Conservation (phyloP, 2,888 invertebrate species). For the Philopedon plagiatum region DNA sequence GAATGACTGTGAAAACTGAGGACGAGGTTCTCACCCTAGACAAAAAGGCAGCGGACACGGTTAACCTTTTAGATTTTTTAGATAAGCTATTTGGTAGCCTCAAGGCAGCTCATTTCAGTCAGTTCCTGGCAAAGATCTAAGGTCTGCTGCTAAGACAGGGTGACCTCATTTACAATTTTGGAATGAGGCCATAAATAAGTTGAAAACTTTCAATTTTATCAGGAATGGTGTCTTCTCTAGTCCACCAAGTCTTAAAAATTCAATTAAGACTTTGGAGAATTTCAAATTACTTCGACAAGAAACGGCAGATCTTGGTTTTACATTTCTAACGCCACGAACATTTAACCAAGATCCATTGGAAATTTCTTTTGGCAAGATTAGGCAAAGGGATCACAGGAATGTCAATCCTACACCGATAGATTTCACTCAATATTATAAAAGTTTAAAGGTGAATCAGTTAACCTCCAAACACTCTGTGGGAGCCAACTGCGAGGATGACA, state of each 20-base stretch:
- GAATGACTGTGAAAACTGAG: background rate
- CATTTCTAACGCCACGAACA: slow-evolving; percentile 25
- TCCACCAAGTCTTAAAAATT: slow-evolving; percentile 30
- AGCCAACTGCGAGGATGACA: slow-evolving; percentile 26
- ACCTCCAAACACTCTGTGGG: slow-evolving; percentile 31
- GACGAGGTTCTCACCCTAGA: slow-evolving; percentile 13
- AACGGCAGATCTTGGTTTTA: slow-evolving; percentile 18
- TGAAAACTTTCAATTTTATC: background rate
- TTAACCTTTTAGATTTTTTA: slow-evolving; percentile 17
- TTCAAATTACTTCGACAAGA: slow-evolving; percentile 8
- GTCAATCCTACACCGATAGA: slow-evolving; percentile 26
- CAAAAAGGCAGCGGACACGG: slow-evolving; percentile 33
- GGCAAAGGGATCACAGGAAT: slow-evolving; percentile 35
- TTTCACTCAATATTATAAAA: slow-evolving; percentile 24
- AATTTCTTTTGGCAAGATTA: slow-evolving; percentile 38
- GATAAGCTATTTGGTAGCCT: slow-evolving; percentile 40
- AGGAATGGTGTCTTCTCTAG: background rate
- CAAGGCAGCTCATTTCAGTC: slow-evolving; percentile 10
- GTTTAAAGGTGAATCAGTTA: slow-evolving; percentile 28
- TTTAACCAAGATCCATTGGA: slow-evolving; percentile 45
- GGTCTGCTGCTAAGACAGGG: slow-evolving; percentile 6
- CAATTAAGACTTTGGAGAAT: slow-evolving; percentile 35
- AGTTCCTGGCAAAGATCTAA: slow-evolving; percentile 8
- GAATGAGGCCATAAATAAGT: slow-evolving; percentile 18
- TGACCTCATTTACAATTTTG: slow-evolving; percentile 36